Base-by-base conservation (phyloP, 2,797 vertebrate genomes). In the Brachyalestes nurse region DNA sequence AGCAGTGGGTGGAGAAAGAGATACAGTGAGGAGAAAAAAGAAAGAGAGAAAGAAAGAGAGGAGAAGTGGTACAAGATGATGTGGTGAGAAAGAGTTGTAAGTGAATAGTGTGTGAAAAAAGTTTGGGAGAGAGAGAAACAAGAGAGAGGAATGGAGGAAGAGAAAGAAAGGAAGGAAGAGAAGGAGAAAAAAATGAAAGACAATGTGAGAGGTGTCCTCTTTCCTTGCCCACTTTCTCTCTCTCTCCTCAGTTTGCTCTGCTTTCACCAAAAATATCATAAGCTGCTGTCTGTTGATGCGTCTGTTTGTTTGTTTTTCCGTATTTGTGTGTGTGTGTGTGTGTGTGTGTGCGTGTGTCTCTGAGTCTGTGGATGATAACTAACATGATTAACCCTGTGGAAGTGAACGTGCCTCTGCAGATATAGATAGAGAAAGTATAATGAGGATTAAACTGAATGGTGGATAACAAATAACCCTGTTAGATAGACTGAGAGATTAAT, bases 181-280 rank as follows among this genome's bases (percentile, higher is more conserved):
- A 51, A 58, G 21, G n/a, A n/a, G 66, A 21, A 71, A 51, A 51
- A 72, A 72, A 57, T 55, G 49, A 42, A 66, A 45, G 42, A 58
- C 69, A 72, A 8, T 55, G 53, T 72, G 71, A 72, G 53, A 72
- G 17, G 28, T 21, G 28, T 72, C 34, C 70, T 72, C 49, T 72
- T 72, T 57, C 70, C 71, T 72, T 65, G 47, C 58, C n/a, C 47
- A 51, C 53, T 47, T 45, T 71, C 66, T 78, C 77, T 67, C 49
- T 71, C 55, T 71, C 40, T 42, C 8, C 25, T 47, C 42, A 34
- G 57, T 53, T 53, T 49, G 21, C 16, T 49, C 70, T 66, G 75
- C 10, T 55, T 57, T 40, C 9, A 66, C 9, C 34, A n/a, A 61
- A 64, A 14, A n/a, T n/a, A 49, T 47, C 45, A 21, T 47, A 25